Base-by-base conservation (phyloP, 2,888 invertebrate species). In the Lasiommata megera region DNA sequence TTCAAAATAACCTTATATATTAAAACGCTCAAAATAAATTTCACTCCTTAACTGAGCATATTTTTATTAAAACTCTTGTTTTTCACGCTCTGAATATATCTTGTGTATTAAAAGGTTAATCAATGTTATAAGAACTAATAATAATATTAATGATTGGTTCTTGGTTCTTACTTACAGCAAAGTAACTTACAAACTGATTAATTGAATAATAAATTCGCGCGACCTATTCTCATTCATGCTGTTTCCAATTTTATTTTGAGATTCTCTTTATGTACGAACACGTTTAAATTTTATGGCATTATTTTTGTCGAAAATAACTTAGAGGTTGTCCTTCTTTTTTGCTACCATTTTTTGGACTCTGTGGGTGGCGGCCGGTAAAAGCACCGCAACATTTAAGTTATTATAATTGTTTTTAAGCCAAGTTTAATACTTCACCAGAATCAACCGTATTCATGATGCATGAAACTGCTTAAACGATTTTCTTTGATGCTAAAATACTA, bases 1-100 rank as follows among this genome's bases (percentile, higher is more conserved):
- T 74, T 68, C 69, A 65, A 70, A 72, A 47, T 51, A 54, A 51
- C 12, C 28, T 43, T 44, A 40, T 36, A 23, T 57, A 57, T 28
- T 61, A 66, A 63, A 64, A 65, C 62, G 63, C 64, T 38, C 58
- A 56, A 56, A 53, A 63, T 60, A 60, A 52, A 51, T 58, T 54
- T 52, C 18, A 46, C 44, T 46, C 38, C 14, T 18, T 46, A 55
- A 40, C 41, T 29, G 5, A 31, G 12, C 14, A 14, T 18, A 2
- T 44, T 43, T 44, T 34, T 48, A 47, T 53, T 41, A 14, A 43
- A 17, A 34, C 16, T 8, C 38, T 34, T 34, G 38, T 29, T 8
- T 38, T 37, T 23, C 1, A 17, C 18, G 14, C 16, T 6, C n/a
- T n/a, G n/a, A n/a, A n/a, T n/a, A n/a, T n/a, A n/a, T n/a, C n/a